Evolutionary conservation across 2,113 vertebrate genomes (phyloP).

Genomic region (Leucoraja erinaceus): DNA sequence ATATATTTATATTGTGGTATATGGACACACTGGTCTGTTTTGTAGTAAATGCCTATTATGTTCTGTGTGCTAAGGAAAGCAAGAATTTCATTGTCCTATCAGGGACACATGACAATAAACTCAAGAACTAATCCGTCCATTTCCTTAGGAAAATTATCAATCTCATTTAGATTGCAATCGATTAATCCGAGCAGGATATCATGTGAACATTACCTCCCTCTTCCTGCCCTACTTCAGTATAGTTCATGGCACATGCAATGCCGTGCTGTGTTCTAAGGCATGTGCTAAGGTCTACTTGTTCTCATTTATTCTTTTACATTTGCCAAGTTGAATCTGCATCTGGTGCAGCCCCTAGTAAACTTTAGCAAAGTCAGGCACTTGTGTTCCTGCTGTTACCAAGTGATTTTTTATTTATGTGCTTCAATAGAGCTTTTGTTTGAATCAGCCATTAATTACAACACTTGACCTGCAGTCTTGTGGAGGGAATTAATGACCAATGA

Average conservation of each 20-base stretch:
- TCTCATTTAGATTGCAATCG: neutral
- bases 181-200: neutral
- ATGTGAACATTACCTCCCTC: neutral
- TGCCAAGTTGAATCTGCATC: neutral
- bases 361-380: neutral
- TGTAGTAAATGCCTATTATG: too few relatives aligned
- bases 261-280: neutral
- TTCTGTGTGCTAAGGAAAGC: too few relatives aligned
- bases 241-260: neutral
- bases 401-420: neutral
- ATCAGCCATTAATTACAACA: slow-evolving; percentile 15
- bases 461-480: neutral
- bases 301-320: neutral
- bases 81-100: too few relatives aligned
- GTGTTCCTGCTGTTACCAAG: slow-evolving; percentile 19
- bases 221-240: neutral
- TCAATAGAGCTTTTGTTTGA: slow-evolving; percentile 24
- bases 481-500: neutral
- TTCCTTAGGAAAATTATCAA: neutral
- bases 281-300: slow-evolving; percentile 13
- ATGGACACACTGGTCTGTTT: too few relatives aligned
- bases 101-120: too few relatives aligned
- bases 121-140: neutral
- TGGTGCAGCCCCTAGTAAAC: neutral
- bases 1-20: too few relatives aligned